Evolutionary conservation across 1,140 invertebrate species (phyloP).

Genomic region (Hypothenemus hampei): DNA sequence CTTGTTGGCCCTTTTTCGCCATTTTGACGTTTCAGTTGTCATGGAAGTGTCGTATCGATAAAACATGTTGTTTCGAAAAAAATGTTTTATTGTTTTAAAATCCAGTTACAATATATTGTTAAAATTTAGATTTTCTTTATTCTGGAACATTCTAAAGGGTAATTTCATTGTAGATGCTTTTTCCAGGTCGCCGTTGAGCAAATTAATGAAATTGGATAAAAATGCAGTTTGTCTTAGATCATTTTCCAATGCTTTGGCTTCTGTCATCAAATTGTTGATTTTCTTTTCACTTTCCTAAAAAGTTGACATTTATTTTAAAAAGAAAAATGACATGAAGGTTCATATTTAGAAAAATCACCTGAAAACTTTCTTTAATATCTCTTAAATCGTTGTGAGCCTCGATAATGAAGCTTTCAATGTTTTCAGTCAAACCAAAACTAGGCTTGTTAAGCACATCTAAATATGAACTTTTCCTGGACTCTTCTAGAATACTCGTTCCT

Average conservation of each 20-base stretch:
- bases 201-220: slow-evolving; percentile 32
- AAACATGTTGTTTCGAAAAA: background rate
- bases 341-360: background rate
- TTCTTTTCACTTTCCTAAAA: slow-evolving; percentile 26
- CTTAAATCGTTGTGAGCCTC: no score
- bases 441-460: no score
- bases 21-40: slow-evolving; percentile 32
- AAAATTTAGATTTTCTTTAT: no score
- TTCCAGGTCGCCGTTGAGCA: slow-evolving; percentile 34
- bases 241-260: slow-evolving; percentile 23
- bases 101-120: slow-evolving; percentile 42
- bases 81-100: background rate
- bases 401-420: no score
- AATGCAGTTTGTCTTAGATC: slow-evolving; percentile 32
- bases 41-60: slow-evolving; percentile 3
- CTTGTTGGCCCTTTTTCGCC: slow-evolving; percentile 68
- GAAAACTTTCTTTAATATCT: no score
- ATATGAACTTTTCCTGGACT: no score
- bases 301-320: slow-evolving; percentile 1
- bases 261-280: slow-evolving; percentile 24
- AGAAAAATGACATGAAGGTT: background rate
- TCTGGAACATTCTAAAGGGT: slow-evolving; percentile 34
- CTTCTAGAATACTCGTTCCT: slow-evolving; percentile 19
- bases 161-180: slow-evolving; percentile 31
- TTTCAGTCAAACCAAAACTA: no score